These are phyloP conservation scores for Ferrisia virgata DNA, from an alignment of 2,888 invertebrate species.

Conservation along the genomic window DNA sequence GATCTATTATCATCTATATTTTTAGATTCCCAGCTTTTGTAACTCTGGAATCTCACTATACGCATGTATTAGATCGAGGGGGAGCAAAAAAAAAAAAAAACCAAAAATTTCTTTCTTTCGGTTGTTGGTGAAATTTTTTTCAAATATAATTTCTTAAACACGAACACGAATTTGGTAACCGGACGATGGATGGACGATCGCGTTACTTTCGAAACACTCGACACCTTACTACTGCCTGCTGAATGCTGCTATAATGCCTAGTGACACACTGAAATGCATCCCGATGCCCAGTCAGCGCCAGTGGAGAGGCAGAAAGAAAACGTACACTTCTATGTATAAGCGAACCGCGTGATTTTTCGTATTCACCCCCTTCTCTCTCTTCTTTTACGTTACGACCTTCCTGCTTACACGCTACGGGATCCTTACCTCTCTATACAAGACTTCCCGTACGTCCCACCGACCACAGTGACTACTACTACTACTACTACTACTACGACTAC, in stretches of 20 bases:
- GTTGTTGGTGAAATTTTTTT: too few species aligned
- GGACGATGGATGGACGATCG: not conserved
- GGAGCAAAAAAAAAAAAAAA: too few species aligned
- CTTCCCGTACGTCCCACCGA: constrained; percentile 8
- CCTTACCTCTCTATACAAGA: not conserved
- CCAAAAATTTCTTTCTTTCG: too few species aligned
- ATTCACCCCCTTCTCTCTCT: constrained; percentile 12
- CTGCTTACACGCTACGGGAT: not conserved
- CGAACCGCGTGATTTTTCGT: constrained; percentile 37
- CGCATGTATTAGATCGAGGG: not conserved
- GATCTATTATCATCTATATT: not conserved
- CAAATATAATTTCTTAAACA: too few species aligned
- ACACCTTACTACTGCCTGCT: constrained; percentile 37
- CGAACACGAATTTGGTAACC: too few species aligned
- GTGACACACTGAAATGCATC: constrained; percentile 42
- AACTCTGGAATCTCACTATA: constrained; percentile 37
- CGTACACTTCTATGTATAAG: too few species aligned
- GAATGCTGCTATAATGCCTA: constrained; percentile 41
- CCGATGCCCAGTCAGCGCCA: not conserved
- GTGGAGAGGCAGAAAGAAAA: constrained; percentile 16
- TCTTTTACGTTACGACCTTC: constrained; percentile 36
- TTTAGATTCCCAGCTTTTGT: not conserved
- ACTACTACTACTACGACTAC: too few species aligned
- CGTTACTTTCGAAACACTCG: not conserved
- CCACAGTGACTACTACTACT: too few species aligned